Percentiles rank a stretch among this genome's conserved stretches.
Conservation (phyloP, 2,888 invertebrate species). For the Ophion ellenae region DNA sequence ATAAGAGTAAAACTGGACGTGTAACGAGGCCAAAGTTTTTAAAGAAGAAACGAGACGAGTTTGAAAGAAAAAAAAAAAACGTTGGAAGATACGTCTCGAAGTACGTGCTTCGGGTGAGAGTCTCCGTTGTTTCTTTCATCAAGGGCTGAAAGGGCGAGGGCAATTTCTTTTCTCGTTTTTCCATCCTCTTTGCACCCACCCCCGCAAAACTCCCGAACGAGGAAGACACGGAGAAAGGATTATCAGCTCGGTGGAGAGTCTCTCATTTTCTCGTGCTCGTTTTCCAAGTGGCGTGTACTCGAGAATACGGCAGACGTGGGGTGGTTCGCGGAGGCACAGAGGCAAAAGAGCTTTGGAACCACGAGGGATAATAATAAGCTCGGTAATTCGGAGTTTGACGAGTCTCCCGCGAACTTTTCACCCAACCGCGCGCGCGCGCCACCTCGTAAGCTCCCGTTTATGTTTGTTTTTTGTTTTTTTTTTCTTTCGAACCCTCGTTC, state of each 20-base stretch:
- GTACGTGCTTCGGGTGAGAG: slow-evolving; percentile 31
- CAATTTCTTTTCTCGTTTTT: slow-evolving; percentile 47
- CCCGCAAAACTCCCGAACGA: neutral
- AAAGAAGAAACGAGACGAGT: slow-evolving; percentile 15
- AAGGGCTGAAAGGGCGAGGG: slow-evolving; percentile 40
- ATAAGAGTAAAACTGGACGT: neutral
- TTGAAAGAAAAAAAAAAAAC: slow-evolving; percentile 44
- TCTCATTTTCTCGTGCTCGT: slow-evolving; percentile 50
- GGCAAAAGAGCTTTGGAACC: slow-evolving; percentile 73
- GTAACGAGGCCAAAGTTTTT: neutral
- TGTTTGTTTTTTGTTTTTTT: slow-evolving; percentile 45
- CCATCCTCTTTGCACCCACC: neutral
- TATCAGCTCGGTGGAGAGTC: slow-evolving; percentile 43
- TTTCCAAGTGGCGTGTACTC: neutral
- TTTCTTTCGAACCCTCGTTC: slow-evolving; percentile 11
- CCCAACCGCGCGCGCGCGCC: slow-evolving; percentile 54
- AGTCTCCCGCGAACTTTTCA: slow-evolving; percentile 56
- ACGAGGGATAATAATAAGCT: slow-evolving; percentile 81
- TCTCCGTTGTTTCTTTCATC: slow-evolving; percentile 42
- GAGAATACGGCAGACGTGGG: neutral
- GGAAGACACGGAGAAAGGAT: slow-evolving; percentile 25
- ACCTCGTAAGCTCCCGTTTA: slow-evolving; percentile 66
- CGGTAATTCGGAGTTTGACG: slow-evolving; percentile 83
- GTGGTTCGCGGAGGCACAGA: slow-evolving; percentile 62
- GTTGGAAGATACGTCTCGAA: slow-evolving; percentile 39